Percentiles rank a stretch among this genome's conserved stretches.
These are phyloP conservation scores for Ochotona curzoniae DNA, from an alignment of 2,113 vertebrate species.

Conservation along the genomic window DNA sequence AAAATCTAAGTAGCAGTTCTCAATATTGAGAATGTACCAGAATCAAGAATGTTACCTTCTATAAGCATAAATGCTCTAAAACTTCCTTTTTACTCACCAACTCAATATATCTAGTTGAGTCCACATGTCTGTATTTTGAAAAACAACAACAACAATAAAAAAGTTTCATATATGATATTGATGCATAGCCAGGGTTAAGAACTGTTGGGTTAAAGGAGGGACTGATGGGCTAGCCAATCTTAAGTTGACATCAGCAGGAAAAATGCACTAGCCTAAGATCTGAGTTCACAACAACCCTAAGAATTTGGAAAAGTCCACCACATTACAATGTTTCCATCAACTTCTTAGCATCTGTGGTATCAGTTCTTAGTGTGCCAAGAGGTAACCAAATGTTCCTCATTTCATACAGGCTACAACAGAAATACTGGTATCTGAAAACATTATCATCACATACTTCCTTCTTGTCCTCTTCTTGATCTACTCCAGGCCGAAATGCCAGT, in stretches of 20 bases:
- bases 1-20: neutral
- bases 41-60: neutral
- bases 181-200: neutral
- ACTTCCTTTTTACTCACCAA: neutral
- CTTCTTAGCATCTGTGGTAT: neutral
- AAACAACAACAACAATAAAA: neutral
- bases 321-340: conserved; percentile 2
- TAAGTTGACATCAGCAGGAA: conserved; percentile 2
- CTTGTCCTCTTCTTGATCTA: conserved; percentile 88
- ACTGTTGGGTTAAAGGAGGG: neutral
- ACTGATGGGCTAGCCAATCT: neutral
- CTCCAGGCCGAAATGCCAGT: conserved; percentile 85
- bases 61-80: neutral
- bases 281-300: neutral
- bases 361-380: conserved; percentile 12
- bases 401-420: neutral
- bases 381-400: neutral
- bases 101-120: neutral
- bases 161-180: neutral
- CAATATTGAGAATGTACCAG: neutral
- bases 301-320: neutral
- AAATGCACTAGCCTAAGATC: conserved; percentile 47
- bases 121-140: neutral
- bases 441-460: conserved; percentile 87
- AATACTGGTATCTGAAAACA: conserved; percentile 14